Conservation (phyloP, 2,888 invertebrate genomes). For the Choreutis nemorana region DNA sequence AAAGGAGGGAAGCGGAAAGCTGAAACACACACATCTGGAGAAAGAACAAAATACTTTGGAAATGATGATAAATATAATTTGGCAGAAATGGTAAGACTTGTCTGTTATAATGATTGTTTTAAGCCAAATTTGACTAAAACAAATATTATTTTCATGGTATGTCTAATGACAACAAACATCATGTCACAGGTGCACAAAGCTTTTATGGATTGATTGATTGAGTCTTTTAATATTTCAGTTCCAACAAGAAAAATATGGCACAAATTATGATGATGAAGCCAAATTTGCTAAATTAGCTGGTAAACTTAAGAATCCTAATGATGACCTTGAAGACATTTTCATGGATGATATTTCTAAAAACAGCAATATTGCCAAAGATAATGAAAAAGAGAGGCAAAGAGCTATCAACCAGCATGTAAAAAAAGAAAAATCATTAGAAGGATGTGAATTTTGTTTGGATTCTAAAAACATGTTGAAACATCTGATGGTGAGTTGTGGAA, state of each 20-base stretch:
- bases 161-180: no score
- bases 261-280: constrained; percentile 80
- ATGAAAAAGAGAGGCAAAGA: constrained; percentile 67
- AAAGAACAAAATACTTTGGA: constrained; percentile 83
- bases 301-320: constrained; percentile 70
- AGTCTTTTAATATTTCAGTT: constrained; percentile 74
- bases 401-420: constrained; percentile 79
- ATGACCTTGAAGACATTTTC: constrained; percentile 87
- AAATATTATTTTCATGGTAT: no score
- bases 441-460: constrained; percentile 85
- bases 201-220: no score
- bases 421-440: constrained; percentile 75
- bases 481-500: constrained; percentile 81
- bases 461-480: constrained; percentile 83
- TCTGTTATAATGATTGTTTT: no score
- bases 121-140: background rate
- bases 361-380: constrained; percentile 68
- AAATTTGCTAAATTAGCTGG: constrained; percentile 80
- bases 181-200: background rate
- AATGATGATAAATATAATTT: constrained; percentile 91
- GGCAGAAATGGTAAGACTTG: constrained; percentile 74
- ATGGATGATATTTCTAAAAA: constrained; percentile 77
- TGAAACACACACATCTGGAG: constrained; percentile 76
- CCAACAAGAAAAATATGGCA: constrained; percentile 81
- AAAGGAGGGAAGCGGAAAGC: constrained; percentile 62